Evolutionary conservation across 2,888 invertebrate genomes (phyloP).

Genomic region (Polydrusus pterygomalis): DNA sequence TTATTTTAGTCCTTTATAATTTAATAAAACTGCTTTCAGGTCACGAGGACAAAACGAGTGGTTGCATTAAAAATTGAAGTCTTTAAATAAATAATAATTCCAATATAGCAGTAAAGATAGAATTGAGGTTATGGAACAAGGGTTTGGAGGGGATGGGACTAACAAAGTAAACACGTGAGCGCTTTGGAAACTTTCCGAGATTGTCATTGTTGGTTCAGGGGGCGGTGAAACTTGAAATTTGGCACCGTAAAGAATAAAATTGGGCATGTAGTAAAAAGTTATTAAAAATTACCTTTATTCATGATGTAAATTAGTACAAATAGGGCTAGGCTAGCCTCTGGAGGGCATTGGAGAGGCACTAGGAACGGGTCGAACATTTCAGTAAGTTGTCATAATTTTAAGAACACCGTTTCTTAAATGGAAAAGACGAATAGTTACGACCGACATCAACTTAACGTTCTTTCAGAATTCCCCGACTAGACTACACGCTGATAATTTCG

Average conservation of each 20-base stretch:
- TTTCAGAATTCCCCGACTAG: constrained; percentile 66
- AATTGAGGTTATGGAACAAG: constrained; percentile 40
- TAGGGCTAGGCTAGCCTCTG: constrained; percentile 22
- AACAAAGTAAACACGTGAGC: constrained; percentile 35
- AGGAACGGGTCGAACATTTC: constrained; percentile 62
- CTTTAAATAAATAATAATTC: constrained; percentile 37
- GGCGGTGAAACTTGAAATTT: neutral
- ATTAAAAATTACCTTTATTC: constrained; percentile 55
- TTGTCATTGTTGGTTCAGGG: constrained; percentile 1
- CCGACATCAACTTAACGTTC: constrained; percentile 63
- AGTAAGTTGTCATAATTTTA: constrained; percentile 57
- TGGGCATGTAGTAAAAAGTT: constrained; percentile 7
- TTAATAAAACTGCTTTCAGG: constrained; percentile 1
- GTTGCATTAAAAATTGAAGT: constrained; percentile 35
- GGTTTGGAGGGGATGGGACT: constrained; percentile 22
- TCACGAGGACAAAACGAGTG: constrained; percentile 14
- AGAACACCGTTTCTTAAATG: constrained; percentile 65
- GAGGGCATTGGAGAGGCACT: constrained; percentile 61
- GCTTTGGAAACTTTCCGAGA: constrained; percentile 4
- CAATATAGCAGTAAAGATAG: constrained; percentile 10
- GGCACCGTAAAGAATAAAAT: neutral
- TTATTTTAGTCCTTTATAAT: neutral
- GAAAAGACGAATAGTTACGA: constrained; percentile 45
- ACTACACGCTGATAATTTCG: constrained; percentile 66
- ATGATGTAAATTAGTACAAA: constrained; percentile 50